phyloP scores from a whole-genome alignment of 2,888 invertebrate species.

The Lamproptera curius region DNA sequence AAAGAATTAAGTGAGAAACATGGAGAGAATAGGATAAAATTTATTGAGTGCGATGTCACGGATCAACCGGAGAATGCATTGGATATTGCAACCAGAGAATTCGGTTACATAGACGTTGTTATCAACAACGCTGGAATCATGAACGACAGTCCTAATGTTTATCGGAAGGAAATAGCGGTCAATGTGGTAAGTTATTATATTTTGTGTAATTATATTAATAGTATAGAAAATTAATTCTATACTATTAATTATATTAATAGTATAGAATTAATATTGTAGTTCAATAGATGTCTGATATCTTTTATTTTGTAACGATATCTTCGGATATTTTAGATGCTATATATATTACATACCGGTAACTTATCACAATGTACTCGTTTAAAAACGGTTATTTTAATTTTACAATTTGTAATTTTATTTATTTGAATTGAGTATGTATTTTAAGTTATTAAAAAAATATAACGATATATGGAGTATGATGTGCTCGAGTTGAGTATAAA shows the following conservation, averaged over 20 bases:
- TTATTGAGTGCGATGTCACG: constrained; percentile 44
- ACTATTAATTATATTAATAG: background rate
- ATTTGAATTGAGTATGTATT: background rate
- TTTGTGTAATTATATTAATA: too few relatives aligned
- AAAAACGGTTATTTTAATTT: too few relatives aligned
- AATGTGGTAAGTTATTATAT: constrained; percentile 49
- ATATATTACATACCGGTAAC: too few relatives aligned
- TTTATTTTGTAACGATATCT: background rate
- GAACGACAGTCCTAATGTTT: constrained; percentile 49
- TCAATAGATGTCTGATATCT: too few relatives aligned
- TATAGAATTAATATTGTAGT: too few relatives aligned
- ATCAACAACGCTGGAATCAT: constrained; percentile 59
- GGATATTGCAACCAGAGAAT: constrained; percentile 35
- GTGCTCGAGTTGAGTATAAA: background rate
- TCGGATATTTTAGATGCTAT: too few relatives aligned
- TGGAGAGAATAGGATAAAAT: constrained; percentile 37
- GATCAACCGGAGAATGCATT: constrained; percentile 30
- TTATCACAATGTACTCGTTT: too few relatives aligned
- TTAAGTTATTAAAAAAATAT: background rate
- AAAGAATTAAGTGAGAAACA: constrained; percentile 38
- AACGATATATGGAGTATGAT: background rate
- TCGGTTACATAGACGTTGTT: constrained; percentile 53
- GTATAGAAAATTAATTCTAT: background rate
- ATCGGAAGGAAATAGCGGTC: constrained; percentile 50
- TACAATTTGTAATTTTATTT: background rate